phyloP scores from a whole-genome alignment of 2,888 invertebrate genomes.

The Epirrhoe alternata region DNA sequence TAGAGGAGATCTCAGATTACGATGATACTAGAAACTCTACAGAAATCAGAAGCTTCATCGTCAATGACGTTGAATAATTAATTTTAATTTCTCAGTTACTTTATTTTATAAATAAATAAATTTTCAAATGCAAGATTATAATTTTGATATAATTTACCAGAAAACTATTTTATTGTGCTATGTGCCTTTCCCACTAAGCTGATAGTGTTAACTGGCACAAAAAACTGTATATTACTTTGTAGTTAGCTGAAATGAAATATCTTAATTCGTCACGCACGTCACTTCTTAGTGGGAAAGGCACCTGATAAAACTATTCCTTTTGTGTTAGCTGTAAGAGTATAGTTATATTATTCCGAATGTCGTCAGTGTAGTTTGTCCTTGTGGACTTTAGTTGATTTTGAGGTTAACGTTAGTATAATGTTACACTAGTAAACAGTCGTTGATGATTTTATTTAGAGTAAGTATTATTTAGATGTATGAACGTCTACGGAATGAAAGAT shows the following conservation, averaged over 20 bases:
- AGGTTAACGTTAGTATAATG: slow-evolving; percentile 46
- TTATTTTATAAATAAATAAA: no score
- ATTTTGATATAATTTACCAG: slow-evolving; percentile 31
- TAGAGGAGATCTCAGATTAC: slow-evolving; percentile 75
- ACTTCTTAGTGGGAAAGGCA: slow-evolving; percentile 22
- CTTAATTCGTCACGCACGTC: neutral
- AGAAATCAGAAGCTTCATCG: slow-evolving; percentile 75
- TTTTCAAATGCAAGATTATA: slow-evolving; percentile 26
- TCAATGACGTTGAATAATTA: slow-evolving; percentile 63
- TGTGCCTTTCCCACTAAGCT: slow-evolving; percentile 21
- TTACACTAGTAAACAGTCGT: slow-evolving; percentile 65
- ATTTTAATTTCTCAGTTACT: slow-evolving; percentile 34
- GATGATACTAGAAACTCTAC: slow-evolving; percentile 71
- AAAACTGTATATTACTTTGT: neutral
- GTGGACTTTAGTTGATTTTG: slow-evolving; percentile 32
- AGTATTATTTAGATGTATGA: slow-evolving; percentile 62
- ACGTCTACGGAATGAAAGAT: slow-evolving; percentile 44
- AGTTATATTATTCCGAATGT: slow-evolving; percentile 38
- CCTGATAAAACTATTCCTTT: slow-evolving; percentile 66
- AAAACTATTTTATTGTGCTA: slow-evolving; percentile 21
- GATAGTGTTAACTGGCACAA: neutral
- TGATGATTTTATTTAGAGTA: slow-evolving; percentile 63
- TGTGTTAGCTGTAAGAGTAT: slow-evolving; percentile 45
- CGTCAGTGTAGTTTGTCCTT: slow-evolving; percentile 32
- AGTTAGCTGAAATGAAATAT: neutral